Evolutionary conservation across 2,113 vertebrate species (phyloP).

Genomic region (Nycticebus coucang): DNA sequence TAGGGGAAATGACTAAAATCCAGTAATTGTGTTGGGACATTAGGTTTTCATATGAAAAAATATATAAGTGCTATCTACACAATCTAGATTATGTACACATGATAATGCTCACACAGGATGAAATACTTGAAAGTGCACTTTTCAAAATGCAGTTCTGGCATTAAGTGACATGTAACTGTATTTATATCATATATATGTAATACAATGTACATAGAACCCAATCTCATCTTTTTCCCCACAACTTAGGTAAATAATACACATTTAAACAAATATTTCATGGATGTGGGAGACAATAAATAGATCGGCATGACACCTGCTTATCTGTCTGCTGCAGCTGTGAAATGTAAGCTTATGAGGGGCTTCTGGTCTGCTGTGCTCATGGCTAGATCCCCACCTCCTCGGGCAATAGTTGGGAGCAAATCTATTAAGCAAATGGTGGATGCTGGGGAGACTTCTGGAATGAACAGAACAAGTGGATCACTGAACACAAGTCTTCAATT

Average conservation of each 20-base stretch:
- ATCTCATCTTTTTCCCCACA: not conserved
- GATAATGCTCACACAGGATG: no score
- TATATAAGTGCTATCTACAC: no score
- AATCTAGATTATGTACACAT: no score
- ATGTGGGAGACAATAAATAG: not conserved
- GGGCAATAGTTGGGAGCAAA: not conserved
- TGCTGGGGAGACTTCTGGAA: not conserved
- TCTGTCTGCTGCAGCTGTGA: not conserved
- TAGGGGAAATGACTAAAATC: no score
- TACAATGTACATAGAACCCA: not conserved
- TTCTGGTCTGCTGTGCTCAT: not conserved
- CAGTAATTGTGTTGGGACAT: no score
- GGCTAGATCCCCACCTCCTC: not conserved
- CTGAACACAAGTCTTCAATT: not conserved
- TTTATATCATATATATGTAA: no score
- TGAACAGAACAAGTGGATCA: not conserved
- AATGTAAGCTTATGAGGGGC: not conserved
- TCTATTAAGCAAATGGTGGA: no score
- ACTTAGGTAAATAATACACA: not conserved
- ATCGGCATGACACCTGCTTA: not conserved
- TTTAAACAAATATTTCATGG: not conserved
- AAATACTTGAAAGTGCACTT: no score
- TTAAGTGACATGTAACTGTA: not conserved
- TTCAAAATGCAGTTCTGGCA: no score
- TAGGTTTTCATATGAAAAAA: no score